These are phyloP conservation scores for Montifringilla adamsi DNA, from an alignment of 2,113 vertebrate genomes.

Conservation along the genomic window DNA sequence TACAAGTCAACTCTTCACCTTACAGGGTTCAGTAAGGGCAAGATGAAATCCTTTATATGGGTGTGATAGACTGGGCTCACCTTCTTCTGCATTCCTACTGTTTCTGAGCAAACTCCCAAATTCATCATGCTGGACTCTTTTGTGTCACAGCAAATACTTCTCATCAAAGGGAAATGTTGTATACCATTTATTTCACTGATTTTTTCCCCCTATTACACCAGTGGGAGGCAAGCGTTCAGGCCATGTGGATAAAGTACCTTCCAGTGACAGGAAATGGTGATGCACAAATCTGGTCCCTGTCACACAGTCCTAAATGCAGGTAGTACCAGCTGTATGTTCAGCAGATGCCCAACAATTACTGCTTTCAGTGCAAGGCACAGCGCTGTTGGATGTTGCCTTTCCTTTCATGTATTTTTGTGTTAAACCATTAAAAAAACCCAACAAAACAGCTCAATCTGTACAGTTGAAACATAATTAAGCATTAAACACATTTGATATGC, in stretches of 20 bases:
- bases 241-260: background rate
- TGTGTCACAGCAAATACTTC: background rate
- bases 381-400: background rate
- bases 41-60: background rate
- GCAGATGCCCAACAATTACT: background rate
- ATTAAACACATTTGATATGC: background rate
- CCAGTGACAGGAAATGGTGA: background rate
- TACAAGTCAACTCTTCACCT: background rate
- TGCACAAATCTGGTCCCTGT: background rate
- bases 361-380: background rate
- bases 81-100: background rate
- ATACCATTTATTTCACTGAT: background rate
- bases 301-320: background rate
- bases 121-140: background rate
- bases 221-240: background rate
- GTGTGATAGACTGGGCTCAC: background rate
- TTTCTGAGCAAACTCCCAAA: background rate
- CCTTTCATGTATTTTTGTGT: background rate
- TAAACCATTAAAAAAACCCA: background rate
- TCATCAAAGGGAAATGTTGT: background rate
- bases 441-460: background rate
- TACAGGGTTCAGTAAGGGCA: background rate
- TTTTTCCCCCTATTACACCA: fast-evolving
- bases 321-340: background rate
- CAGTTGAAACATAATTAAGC: background rate